Conservation (phyloP, 2,797 vertebrate species). For the Phoeniculus purpureus region DNA sequence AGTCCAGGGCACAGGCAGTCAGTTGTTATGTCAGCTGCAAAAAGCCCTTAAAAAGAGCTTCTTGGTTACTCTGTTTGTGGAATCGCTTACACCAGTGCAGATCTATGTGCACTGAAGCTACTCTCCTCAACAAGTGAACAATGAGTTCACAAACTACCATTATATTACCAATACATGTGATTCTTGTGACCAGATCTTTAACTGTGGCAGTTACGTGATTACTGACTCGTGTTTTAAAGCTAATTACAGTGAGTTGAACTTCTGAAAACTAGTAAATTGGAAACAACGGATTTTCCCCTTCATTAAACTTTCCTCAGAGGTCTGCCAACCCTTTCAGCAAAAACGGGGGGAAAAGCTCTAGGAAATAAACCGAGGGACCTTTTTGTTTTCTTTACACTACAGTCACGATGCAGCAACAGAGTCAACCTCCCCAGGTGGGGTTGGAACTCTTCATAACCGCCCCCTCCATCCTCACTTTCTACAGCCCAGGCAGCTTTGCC, state of each 20-base stretch:
- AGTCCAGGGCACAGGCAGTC: no score
- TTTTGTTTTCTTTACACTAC: background rate
- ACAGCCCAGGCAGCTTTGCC: background rate
- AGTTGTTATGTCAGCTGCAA: no score
- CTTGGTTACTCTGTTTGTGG: no score
- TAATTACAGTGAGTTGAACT: background rate
- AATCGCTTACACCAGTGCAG: no score
- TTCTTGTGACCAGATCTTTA: background rate
- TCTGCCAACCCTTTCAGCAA: background rate
- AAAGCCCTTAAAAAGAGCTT: no score
- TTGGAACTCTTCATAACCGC: background rate
- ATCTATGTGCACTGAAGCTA: no score
- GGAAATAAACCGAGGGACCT: background rate
- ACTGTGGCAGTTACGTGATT: background rate
- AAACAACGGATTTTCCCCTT: background rate
- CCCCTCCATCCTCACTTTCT: accelerated
- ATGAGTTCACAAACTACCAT: background rate
- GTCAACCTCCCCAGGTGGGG: background rate
- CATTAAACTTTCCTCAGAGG: background rate
- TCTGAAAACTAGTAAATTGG: background rate
- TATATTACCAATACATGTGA: background rate
- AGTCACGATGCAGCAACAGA: background rate
- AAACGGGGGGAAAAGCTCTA: background rate
- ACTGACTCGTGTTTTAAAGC: background rate
- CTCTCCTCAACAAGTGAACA: no score